Evolutionary conservation across 2,888 invertebrate genomes (phyloP), one percentile per base, ranked within the genome.

Genomic region (Incurvaria masculella): DNA sequence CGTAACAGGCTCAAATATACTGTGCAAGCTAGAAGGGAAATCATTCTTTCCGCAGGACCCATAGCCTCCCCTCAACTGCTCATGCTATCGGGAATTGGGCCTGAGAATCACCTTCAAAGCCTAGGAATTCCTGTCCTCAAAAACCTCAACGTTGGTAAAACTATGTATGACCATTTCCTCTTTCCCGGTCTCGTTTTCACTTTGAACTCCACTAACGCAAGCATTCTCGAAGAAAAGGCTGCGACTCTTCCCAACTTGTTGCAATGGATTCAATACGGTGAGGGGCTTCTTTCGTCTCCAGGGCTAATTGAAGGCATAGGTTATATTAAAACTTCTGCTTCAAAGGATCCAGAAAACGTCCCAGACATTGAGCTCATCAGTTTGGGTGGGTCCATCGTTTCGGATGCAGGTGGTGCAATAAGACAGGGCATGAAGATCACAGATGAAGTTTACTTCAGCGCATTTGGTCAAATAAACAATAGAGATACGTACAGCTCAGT

Each of bases 11-110:
- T 68, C 10, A 68, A 65, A 42, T 66, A 69, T 44, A 72, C 66
- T 14, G 85, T 84, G 0, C 72, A 72, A n/a, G 89, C 88, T 4
- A 81, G 80, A 40, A 88, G 88, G 59, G 94, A 94, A 72, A 84
- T 97, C 0, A 88, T 97, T 51, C 61, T 96, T 18, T 87, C 90
- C 10, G 93, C 91, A 0, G 96, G 97, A 1, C 83, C 94, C 1
- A 86, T 97, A 52, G 91, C 89, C 58, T 89, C 93, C 0, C 94
- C 96, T 0, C 95, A 97, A 65, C 63, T 97, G 16, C 80, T 97
- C n/a, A 91, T 96, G 91, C 68, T 97, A 2, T 94, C 94, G 4
- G 94, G 94, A 11, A 63, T 84, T 14, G 84, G 84, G 1, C 83
- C 83, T 0, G 65, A 67, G 50, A 69, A 83, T 51, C 79, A 86